Base-by-base conservation (phyloP, 1,140 invertebrate genomes). In the Cydia fagiglandana region DNA sequence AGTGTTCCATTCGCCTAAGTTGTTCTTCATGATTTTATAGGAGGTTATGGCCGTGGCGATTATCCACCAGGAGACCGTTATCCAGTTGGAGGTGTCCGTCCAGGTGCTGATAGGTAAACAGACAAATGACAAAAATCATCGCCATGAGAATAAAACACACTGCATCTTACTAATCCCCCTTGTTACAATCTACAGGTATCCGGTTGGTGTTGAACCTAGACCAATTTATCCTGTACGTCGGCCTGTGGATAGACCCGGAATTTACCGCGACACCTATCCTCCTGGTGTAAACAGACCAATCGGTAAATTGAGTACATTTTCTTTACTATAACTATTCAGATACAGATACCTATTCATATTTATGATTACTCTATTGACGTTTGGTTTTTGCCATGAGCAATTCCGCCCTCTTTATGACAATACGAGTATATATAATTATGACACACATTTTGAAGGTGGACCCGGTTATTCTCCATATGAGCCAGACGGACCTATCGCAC, bases 1-100 rank as follows among this genome's bases (percentile, higher is more conserved):
- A 38, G 13, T 20, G 24, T 38, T 30, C 30, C 9, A 61, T 45
- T 45, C 41, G 2, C 12, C 41, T 53, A 30, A 30, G 30, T 53
- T 53, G 50, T 53, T 53, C 2, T 53, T 17, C 15, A n/a, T 53
- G n/a, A 77, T 78, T 80, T 81, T 75, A 70, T 73, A 88, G 74
- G 83, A 91, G 91, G 89, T 34, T 92, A 87, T 78, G 85, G 90
- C 61, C 88, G 91, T 24, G 91, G 89, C 34, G 91, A 89, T 75
- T 91, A 86, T 75, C 79, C 82, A 4, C 80, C 81, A 10, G 75
- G 84, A 24, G 87, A 91, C 76, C 84, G 91, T 4, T 91, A 77
- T 68, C 80, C 80, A 4, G 74, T 91, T 64, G 84, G 87, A 83
- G 88, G 86, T n/a, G 78, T 86, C 15, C 83, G 89, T 34, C 90